phyloP scores from a whole-genome alignment of 2,113 vertebrate genomes.

The Antechinus flavipes region DNA sequence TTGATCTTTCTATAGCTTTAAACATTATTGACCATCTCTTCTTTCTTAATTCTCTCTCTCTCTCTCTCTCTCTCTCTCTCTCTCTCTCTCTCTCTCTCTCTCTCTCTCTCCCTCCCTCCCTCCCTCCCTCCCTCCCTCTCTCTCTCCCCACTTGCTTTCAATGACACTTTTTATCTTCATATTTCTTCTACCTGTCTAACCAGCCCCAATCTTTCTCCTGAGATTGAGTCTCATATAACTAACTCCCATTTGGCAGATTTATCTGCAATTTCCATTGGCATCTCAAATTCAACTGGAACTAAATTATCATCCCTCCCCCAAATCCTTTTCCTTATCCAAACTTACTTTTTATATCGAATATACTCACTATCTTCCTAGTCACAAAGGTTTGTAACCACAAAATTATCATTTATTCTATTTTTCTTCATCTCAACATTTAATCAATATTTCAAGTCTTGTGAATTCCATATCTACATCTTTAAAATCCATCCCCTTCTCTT shows the following conservation, averaged over 20 bases:
- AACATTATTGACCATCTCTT: neutral
- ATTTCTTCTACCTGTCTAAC: neutral
- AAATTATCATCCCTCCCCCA: neutral
- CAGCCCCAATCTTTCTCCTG: neutral
- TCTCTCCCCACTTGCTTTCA: neutral
- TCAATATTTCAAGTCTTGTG: neutral
- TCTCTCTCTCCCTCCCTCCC: too few relatives aligned
- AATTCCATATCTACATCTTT: neutral
- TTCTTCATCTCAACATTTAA: neutral
- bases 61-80: too few relatives aligned
- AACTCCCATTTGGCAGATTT: neutral
- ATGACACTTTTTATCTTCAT: neutral
- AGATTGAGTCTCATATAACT: neutral
- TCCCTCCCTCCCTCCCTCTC: too few relatives aligned
- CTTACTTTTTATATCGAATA: neutral
- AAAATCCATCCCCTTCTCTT: neutral
- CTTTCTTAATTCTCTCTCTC: neutral
- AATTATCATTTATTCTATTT: neutral
- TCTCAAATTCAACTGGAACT: neutral
- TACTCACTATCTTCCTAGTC: neutral
- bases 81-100: too few relatives aligned
- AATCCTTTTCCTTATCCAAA: neutral
- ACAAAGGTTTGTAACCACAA: neutral
- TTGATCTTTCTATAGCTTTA: neutral
- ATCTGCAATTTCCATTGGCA: neutral